Evolutionary conservation across 2,797 vertebrate genomes (phyloP), one percentile per base, ranked within the genome.

Genomic region (Ciconia nigra): DNA sequence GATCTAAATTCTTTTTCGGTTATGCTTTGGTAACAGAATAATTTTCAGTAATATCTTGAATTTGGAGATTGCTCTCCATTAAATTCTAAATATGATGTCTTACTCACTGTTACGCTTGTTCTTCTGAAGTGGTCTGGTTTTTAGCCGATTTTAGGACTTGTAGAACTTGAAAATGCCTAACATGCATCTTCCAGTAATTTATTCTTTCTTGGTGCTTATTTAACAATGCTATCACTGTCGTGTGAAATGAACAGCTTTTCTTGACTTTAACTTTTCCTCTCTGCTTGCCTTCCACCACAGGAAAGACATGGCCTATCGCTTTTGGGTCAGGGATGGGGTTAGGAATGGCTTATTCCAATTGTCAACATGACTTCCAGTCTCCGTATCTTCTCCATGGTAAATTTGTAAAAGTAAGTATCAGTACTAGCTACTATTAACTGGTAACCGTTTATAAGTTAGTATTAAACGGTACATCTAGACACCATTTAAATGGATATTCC

Each of bases 301-400:
- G 99, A 97, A 99, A 98, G 97, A 98, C 97, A 29, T 99, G 99
- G 99, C 99, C 99, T 2, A 95, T 99, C 31, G 98, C 98, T 2
- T 98, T 99, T 46, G 99, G 99, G 52, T 98, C 99, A 33, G 99
- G 99, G 88, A 97, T 98, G 98, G 99, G 99, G 47, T 89, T 99
- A 87, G 99, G 99, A 83, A 99, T 99, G 99, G 99, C 99, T 63
- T 99, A 99, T 96, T 98, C 99, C 95, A 99, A 99, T 98, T 99
- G 99, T 97, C 99, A 99, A 85, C 98, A 99, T 42, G 99, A 99
- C 97, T 99, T 99, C 94, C 99, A 98, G 96, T 98, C 98, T 83
- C 99, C 99, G 0, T 98, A 99, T 95, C 98, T 99, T 96, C 98
- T 99, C 89, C 99, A 99, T 51, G 98, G 99, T 69, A 98, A 97